Evolutionary conservation across 2,113 vertebrate genomes (phyloP), one percentile per base, ranked within the genome.

Genomic region (Beaufortia kweichowensis): DNA sequence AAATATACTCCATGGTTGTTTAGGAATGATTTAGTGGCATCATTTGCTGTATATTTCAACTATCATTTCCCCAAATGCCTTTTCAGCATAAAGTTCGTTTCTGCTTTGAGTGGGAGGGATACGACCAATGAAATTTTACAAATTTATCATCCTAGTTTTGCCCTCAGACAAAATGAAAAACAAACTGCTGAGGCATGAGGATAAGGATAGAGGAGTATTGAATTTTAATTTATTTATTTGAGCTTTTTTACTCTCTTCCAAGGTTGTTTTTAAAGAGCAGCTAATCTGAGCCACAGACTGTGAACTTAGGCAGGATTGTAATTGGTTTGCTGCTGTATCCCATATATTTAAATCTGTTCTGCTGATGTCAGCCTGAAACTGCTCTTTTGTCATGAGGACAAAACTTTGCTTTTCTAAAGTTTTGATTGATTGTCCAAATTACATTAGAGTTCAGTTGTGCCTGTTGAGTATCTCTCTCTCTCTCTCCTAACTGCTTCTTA

Each of bases 141-240:
- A 62, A 55, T 81, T 81, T 67, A 70, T 79, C 24, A 28, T 59
- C 26, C 46, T 23, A 28, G 65, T 26, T 60, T 69, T 79, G 46
- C 60, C 19, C 14, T 2, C 12, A 71, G 75, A 81, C 63, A 65
- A 70, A 81, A 75, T 41, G 21, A 31, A 53, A 28, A 70, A 39
- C 57, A 35, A 85, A 85, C 76, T 86, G 80, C 85, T 85, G 87
- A 85, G 46, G 78, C 82, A 83, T 84, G 77, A 35, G 72, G 69
- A 84, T 29, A 28, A 70, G 75, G 67, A 83, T 76, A 78, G 71
- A 80, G 67, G 69, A 72, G 77, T 71, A 59, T 71, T 71, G 68
- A 76, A 76, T 84, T 70, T 65, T 74, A 69, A 71, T 60, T 64
- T 55, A 82, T 82, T 68, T 48, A 65, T 81, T 77, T 43, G 62